These are phyloP conservation scores for Asteroscopus sphinx DNA, from an alignment of 2,888 invertebrate genomes.

Conservation along the genomic window DNA sequence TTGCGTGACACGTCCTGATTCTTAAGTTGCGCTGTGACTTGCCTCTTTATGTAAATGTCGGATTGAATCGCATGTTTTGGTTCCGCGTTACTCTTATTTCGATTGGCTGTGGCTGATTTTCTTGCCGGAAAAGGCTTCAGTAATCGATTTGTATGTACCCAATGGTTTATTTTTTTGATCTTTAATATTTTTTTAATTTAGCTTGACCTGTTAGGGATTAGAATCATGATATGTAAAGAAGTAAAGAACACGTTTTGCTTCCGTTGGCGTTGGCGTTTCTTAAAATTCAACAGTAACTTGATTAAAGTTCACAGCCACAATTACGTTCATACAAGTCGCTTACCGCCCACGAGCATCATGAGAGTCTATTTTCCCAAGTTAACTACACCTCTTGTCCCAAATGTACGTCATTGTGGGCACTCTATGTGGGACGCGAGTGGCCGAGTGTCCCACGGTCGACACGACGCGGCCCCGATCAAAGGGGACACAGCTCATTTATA, in stretches of 20 bases:
- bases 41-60: conserved; percentile 29
- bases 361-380: conserved; percentile 37
- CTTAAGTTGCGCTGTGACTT: conserved; percentile 31
- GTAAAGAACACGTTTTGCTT: conserved; percentile 38
- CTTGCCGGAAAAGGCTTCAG: neutral
- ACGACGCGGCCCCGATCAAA: conserved; percentile 74
- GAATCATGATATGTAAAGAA: conserved; percentile 15
- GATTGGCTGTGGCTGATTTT: conserved; percentile 4
- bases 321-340: conserved; percentile 25
- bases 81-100: neutral
- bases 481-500: conserved; percentile 76
- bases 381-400: conserved; percentile 40
- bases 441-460: conserved; percentile 68
- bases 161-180: too few species aligned
- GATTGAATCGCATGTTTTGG: conserved; percentile 15
- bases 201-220: conserved; percentile 14
- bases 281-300: conserved; percentile 29
- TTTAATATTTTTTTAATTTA: neutral
- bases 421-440: conserved; percentile 40
- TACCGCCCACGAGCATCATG: conserved; percentile 36
- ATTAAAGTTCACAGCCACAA: conserved; percentile 42
- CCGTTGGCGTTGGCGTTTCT: conserved; percentile 15
- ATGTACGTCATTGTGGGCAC: conserved; percentile 37
- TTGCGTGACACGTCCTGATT: conserved; percentile 45
- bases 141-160: too few species aligned